Evolutionary conservation across 2,888 invertebrate genomes (phyloP), one percentile per base, ranked within the genome.

Genomic region (Oscheius sp.): DNA sequence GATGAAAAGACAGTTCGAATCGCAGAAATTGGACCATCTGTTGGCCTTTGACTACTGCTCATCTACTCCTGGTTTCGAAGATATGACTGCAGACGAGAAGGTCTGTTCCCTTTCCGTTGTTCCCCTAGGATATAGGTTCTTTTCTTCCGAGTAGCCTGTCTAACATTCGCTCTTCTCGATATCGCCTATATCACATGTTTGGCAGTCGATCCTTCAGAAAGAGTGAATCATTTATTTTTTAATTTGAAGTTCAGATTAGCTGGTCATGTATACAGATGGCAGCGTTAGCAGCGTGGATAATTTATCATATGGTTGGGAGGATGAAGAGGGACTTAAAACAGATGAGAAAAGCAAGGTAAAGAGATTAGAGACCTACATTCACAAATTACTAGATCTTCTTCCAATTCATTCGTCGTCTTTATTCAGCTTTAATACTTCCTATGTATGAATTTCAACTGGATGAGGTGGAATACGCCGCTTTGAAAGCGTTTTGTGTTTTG

Each of bases 291-390:
- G 71, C 0, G 66, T 76, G 1, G 67, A 74, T 22, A 73, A 78
- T 49, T 68, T 74, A 56, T 70, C 70, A 0, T 70, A 74, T 56
- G 78, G 78, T 30, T 78, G 78, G 78, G 76, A 78, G 14, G 75
- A 77, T 62, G 78, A 78, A 36, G 71, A 70, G 1, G 73, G 74
- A 38, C 73, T 78, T 17, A 24, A 38, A 38, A 56, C 63, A 5
- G 45, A 65, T 0, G 74, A 77, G 36, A 77, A 78, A 70, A 71
- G 70, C 38, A 28, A 59, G 26, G n/a, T n/a, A n/a, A n/a, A n/a
- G n/a, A n/a, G n/a, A n/a, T n/a, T n/a, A n/a, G n/a, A n/a, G n/a
- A n/a, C n/a, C n/a, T n/a, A n/a, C n/a, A n/a, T n/a, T n/a, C n/a
- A n/a, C n/a, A n/a, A n/a, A n/a, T n/a, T n/a, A n/a, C n/a, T n/a